Base-by-base conservation (phyloP, 2,888 invertebrate genomes). In the Cheilosia pagana region DNA sequence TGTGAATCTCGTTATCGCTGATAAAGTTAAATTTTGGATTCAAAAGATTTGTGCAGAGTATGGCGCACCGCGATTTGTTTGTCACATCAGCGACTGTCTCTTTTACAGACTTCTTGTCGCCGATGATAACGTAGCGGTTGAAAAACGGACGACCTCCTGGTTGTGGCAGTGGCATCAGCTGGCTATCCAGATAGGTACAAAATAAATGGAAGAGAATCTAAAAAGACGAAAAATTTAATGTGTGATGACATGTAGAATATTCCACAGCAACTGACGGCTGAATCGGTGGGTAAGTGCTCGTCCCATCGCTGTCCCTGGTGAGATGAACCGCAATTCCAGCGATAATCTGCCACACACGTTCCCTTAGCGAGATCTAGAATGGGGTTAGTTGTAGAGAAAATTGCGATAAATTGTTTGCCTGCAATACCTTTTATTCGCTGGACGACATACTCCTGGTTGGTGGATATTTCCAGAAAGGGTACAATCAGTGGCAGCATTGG, bases 271-370 rank as follows among this genome's bases (percentile, higher is more conserved):
- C 91, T 92, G 92, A 97, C 95, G 89, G 95, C 96, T 28, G 97
- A 95, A 93, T 98, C 98, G n/a, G 96, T 95, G 14, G 98, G 98
- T 87, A 96, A 93, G 88, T 95, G 94, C 81, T 95, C 95, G 88
- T 95, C 96, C 97, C 98, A 97, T 59, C 94, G 94, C 88, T 96
- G 95, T 16, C 95, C 95, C 88, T 95, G 94, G 88, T 94, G 94
- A 31, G 92, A 92, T 50, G 96, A 95, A 55, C 98, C 98, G 75
- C 95, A 94, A 92, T 96, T 95, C 98, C 98, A 98, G 87, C 95
- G 95, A 92, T 96, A 98, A 88, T 95, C 96, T 89, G 96, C 96
- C 93, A 98, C 95, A 89, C 97, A 97, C 10, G 97, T 96, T 82
- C 97, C 97, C 89, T 94, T 94, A 0, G 96, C 94, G 85, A 98